Base-by-base conservation (phyloP, 2,113 vertebrate genomes). In the Rhea pennata region DNA sequence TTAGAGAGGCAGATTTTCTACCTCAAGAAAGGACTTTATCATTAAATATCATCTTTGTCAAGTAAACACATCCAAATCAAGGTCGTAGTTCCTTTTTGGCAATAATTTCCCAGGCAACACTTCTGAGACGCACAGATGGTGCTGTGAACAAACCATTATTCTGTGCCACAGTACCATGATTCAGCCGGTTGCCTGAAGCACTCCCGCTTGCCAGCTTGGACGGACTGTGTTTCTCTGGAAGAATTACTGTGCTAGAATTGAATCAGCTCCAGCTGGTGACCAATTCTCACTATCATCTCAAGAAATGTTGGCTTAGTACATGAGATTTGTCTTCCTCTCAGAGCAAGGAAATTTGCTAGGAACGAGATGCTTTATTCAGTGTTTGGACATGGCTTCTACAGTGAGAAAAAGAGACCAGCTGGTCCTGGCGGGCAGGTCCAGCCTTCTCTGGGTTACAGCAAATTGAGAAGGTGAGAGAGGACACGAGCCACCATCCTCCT, bases 181-280 rank as follows among this genome's bases (percentile, higher is more conserved):
- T 62, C 56, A 75, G 78, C 40, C 1, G 14, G 82, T 59, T 88
- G 51, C 69, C 36, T 8, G 44, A 65, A 87, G 50, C 19, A 5
- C 26, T 36, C 69, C 70, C 46, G 86, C 64, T 46, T 84, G 88
- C 86, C 95, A 92, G 90, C 88, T 88, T 40, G 81, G 75, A 81
- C 12, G 66, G 75, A 42, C 78, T n/a, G 53, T 26, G 61, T 29
- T 88, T 53, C 46, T 46, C 8, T 6, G 39, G 64, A 88, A 53
- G 48, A 85, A 74, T 44, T 62, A 77, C 84, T 56, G 59, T 64
- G 59, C 85, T 84, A 83, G 62, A 71, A 87, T 64, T 75, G 76
- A 87, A 78, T 2, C 31, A 1, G 54, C 70, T 75, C 19, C 40
- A 94, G 20, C 3, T 71, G 80, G 56, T 92, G 78, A 81, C 54